Conservation (phyloP, 1,140 invertebrate genomes). For the Cepaea nemoralis region DNA sequence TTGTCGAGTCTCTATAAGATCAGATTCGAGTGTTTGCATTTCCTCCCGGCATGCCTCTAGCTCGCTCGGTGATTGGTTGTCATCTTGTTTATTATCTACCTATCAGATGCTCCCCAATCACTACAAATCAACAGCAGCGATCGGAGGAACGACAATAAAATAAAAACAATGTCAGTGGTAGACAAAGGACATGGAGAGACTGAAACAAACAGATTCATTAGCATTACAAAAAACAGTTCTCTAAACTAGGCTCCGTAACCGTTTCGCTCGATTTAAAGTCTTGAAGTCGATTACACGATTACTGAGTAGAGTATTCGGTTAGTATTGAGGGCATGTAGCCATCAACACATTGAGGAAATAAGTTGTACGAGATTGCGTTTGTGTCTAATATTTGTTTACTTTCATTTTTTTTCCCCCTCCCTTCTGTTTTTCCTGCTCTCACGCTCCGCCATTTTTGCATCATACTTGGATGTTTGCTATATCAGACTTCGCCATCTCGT, state of each 20-base stretch:
- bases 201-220: not conserved
- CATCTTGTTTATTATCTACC: slow-evolving; percentile 25
- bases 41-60: too few species aligned
- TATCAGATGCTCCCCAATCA: not conserved
- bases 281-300: not conserved
- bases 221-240: not conserved
- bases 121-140: not conserved
- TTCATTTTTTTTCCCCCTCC: too few species aligned
- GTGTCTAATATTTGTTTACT: not conserved
- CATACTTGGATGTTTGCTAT: not conserved
- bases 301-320: not conserved
- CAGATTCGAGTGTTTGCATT: too few species aligned
- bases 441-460: not conserved
- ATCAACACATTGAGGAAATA: not conserved
- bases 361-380: not conserved
- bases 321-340: not conserved
- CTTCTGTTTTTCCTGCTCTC: too few species aligned
- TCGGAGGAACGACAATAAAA: not conserved
- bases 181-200: not conserved
- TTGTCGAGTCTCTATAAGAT: too few species aligned
- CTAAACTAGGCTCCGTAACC: not conserved
- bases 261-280: not conserved
- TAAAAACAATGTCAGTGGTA: not conserved
- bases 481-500: slow-evolving; percentile 3
- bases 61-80: too few species aligned